Evolutionary conservation across 2,797 vertebrate species (phyloP).

Genomic region (Lacerta bilineata): DNA sequence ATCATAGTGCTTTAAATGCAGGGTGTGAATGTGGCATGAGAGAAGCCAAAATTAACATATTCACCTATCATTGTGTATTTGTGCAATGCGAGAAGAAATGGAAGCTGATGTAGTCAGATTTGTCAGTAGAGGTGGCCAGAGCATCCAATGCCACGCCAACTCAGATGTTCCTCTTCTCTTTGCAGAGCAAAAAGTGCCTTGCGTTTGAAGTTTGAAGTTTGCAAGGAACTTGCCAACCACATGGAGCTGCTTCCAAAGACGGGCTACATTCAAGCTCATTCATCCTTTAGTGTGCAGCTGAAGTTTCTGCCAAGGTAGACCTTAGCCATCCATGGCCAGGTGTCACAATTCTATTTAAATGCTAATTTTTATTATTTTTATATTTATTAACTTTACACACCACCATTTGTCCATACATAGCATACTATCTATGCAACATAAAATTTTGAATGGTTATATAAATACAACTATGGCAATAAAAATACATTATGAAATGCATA

Average conservation of each 20-base stretch:
- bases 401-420: too few species aligned
- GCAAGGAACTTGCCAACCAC: constrained; percentile 88
- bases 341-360: too few species aligned
- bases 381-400: too few species aligned
- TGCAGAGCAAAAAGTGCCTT: constrained; percentile 85
- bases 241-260: constrained; percentile 90
- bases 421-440: too few species aligned
- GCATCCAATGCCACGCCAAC: neutral
- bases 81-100: neutral
- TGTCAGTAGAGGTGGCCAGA: neutral
- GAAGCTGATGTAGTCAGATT: neutral
- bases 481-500: too few species aligned
- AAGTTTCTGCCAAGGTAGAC: constrained; percentile 92
- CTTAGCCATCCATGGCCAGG: too few species aligned
- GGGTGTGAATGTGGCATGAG: neutral
- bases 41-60: neutral
- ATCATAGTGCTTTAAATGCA: too few species aligned
- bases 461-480: too few species aligned
- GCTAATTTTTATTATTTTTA: too few species aligned
- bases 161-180: constrained; percentile 14
- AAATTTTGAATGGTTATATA: too few species aligned
- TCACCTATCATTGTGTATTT: neutral
- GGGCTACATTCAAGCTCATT: constrained; percentile 86
- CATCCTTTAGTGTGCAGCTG: constrained; percentile 86
- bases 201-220: constrained; percentile 88